Conservation (phyloP, 2,888 invertebrate species). For the Noctua pronuba region DNA sequence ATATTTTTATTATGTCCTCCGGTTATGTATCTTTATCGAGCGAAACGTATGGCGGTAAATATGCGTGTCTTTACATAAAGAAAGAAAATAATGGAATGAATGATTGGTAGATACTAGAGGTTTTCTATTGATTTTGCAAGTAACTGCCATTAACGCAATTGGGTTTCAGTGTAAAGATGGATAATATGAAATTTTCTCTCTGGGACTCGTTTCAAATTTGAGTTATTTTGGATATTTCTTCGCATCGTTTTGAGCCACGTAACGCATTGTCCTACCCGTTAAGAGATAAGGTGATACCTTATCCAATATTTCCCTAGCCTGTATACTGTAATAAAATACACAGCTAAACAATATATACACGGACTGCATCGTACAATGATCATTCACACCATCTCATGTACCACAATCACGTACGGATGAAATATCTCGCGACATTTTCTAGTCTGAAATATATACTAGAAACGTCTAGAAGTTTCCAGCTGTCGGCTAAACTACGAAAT, state of each 20-base stretch:
- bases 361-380: conserved; percentile 59
- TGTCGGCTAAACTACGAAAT: conserved; percentile 71
- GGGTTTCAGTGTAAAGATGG: neutral
- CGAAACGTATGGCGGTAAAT: conserved; percentile 28
- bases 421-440: conserved; percentile 72
- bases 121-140: conserved; percentile 1
- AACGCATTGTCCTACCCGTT: neutral
- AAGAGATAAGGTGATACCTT: neutral
- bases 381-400: conserved; percentile 68
- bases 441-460: conserved; percentile 69
- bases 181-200: neutral
- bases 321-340: conserved; percentile 29
- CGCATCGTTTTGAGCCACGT: neutral
- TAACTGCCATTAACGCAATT: neutral
- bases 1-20: conserved; percentile 60
- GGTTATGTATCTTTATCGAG: conserved; percentile 55
- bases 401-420: conserved; percentile 77
- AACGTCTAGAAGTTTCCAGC: conserved; percentile 65
- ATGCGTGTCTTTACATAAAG: conserved; percentile 11
- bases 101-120: neutral
- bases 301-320: neutral
- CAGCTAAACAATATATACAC: conserved; percentile 50
- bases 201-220: neutral
- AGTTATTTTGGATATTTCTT: neutral
- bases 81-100: neutral